A percentile compares a stretch with the other conserved stretches of the same genome.
Evolutionary conservation across 2,113 vertebrate species (phyloP).

Genomic region (Aythya baeri): DNA sequence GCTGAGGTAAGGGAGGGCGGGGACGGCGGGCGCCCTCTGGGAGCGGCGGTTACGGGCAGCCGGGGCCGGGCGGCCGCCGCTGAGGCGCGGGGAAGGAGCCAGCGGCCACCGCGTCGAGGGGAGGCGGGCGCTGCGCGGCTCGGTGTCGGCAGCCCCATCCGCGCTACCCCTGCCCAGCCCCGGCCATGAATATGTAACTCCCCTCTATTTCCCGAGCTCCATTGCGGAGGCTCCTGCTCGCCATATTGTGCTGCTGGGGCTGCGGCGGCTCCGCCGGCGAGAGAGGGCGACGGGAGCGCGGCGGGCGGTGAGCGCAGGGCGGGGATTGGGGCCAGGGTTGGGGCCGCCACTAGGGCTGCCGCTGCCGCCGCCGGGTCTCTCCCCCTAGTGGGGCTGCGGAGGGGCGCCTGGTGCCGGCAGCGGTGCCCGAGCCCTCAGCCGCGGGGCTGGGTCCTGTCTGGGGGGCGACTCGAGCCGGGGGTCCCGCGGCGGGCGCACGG

Average conservation of each 20-base stretch:
- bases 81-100: background rate
- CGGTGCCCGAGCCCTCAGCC: background rate
- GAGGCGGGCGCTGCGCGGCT: background rate
- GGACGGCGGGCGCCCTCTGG: too few species aligned
- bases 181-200: conserved; percentile 49
- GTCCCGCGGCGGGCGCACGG: background rate
- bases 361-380: background rate
- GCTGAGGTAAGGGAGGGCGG: background rate
- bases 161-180: conserved; percentile 28
- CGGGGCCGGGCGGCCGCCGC: background rate
- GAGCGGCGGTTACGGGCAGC: too few species aligned
- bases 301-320: background rate
- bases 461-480: too few species aligned
- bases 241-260: conserved; percentile 82
- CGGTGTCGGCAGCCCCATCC: background rate
- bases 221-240: conserved; percentile 78
- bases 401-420: background rate
- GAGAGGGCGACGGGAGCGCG: background rate
- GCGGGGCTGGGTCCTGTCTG: background rate
- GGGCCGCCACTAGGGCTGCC: too few species aligned
- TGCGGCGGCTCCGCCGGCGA: conserved; percentile 5
- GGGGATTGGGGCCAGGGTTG: background rate
- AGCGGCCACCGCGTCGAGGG: background rate
- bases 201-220: conserved; percentile 80
- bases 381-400: background rate